Conservation (phyloP, 2,888 invertebrate genomes). For the Odontomyia ornata region DNA sequence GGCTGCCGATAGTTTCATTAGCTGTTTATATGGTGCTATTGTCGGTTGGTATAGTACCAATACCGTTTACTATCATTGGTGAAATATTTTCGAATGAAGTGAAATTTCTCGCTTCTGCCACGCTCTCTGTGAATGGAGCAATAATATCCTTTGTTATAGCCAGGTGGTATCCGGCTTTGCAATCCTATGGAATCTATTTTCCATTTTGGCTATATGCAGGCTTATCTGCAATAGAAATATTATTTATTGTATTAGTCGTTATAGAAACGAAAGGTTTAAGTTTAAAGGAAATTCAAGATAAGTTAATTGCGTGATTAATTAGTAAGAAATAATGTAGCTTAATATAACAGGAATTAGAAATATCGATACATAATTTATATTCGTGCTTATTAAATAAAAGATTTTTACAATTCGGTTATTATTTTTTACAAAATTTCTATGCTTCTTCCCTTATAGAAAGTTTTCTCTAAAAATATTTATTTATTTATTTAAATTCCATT, state of each 20-base stretch:
- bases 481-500: no score
- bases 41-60: slow-evolving; percentile 78
- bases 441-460: no score
- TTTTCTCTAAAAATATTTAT: no score
- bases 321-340: background rate
- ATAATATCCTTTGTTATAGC: slow-evolving; percentile 78
- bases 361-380: background rate
- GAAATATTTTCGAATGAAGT: slow-evolving; percentile 84
- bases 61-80: slow-evolving; percentile 85
- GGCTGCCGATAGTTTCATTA: slow-evolving; percentile 77
- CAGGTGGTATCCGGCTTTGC: slow-evolving; percentile 72
- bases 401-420: background rate
- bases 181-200: slow-evolving; percentile 70
- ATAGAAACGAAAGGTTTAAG: slow-evolving; percentile 92
- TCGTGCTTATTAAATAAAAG: background rate
- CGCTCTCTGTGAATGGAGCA: slow-evolving; percentile 83
- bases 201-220: slow-evolving; percentile 79
- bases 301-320: slow-evolving; percentile 68
- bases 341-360: background rate
- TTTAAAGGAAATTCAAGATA: slow-evolving; percentile 82
- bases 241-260: slow-evolving; percentile 78
- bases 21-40: slow-evolving; percentile 80
- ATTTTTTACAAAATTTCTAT: no score
- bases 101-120: slow-evolving; percentile 78
- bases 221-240: slow-evolving; percentile 70